These are phyloP conservation scores for Eupithecia insigniata DNA, from an alignment of 2,888 invertebrate genomes.

Conservation along the genomic window DNA sequence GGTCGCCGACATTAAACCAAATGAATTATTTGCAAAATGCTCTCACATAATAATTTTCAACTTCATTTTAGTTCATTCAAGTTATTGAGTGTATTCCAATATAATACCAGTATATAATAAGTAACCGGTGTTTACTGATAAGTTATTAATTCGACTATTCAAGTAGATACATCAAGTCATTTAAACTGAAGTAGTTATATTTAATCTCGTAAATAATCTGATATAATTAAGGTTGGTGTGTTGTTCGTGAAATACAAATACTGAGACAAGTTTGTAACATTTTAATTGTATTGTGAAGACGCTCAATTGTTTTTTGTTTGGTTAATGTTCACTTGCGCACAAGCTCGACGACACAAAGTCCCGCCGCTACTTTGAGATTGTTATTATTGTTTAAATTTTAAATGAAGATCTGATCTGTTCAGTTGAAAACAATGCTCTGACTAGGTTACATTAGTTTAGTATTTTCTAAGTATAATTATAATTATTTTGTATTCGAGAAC, in stretches of 20 bases:
- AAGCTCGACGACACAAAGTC: neutral
- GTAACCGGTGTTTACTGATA: slow-evolving; percentile 24
- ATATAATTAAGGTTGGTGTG: slow-evolving; percentile 28
- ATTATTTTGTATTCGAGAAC: slow-evolving; percentile 19
- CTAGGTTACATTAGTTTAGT: slow-evolving; percentile 17
- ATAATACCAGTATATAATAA: slow-evolving; percentile 29
- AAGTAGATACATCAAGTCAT: slow-evolving; percentile 42
- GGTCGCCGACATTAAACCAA: slow-evolving; percentile 1
- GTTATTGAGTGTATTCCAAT: neutral
- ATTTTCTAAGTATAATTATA: slow-evolving; percentile 22
- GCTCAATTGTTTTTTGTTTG: slow-evolving; percentile 24
- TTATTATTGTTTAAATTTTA: neutral
- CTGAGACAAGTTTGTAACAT: slow-evolving; percentile 31
- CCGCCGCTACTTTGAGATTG: neutral
- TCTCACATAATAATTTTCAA: neutral
- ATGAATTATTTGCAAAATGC: slow-evolving; percentile 3
- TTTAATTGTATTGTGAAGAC: slow-evolving; percentile 29
- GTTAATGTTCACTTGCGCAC: slow-evolving; percentile 4
- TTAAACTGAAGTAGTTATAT: slow-evolving; percentile 37
- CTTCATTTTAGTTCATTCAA: neutral
- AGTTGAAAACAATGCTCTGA: slow-evolving; percentile 1
- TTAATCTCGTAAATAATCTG: slow-evolving; percentile 28
- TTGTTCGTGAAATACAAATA: slow-evolving; percentile 28
- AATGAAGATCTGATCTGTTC: slow-evolving; percentile 10
- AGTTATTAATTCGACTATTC: slow-evolving; percentile 33